Conservation (phyloP, 2,797 vertebrate genomes). For the Catharus ustulatus region DNA sequence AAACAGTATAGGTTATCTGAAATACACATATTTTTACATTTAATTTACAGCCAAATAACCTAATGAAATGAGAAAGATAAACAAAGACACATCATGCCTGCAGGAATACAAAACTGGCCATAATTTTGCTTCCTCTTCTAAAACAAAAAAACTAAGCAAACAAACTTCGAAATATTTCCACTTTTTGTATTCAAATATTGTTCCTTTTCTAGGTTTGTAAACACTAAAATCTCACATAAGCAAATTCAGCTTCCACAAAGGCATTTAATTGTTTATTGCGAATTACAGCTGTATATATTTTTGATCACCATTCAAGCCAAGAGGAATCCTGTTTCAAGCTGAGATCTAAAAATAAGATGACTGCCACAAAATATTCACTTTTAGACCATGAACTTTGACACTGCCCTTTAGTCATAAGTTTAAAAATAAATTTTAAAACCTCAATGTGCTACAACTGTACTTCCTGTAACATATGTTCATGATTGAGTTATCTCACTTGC, state of each 20-base stretch:
- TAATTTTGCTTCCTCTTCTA: not conserved
- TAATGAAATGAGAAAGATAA: not conserved
- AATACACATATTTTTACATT: not conserved
- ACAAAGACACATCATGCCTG: not conserved
- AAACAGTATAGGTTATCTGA: not conserved
- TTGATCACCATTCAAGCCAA: not conserved
- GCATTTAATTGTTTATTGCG: not conserved
- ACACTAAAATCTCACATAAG: not conserved
- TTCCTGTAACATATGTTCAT: slow-evolving; percentile 47
- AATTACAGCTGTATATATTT: not conserved
- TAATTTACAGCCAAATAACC: not conserved
- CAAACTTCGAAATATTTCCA: not conserved
- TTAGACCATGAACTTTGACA: slow-evolving; percentile 9
- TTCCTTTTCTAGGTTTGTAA: slow-evolving; percentile 12
- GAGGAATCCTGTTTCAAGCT: slow-evolving; percentile 1
- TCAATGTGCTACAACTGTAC: not conserved
- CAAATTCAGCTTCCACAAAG: slow-evolving; percentile 12
- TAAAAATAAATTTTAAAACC: not conserved
- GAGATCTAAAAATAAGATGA: slow-evolving; percentile 17
- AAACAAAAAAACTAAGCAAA: not conserved
- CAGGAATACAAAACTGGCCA: not conserved
- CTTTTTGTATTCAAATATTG: not conserved
- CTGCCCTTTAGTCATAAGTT: slow-evolving; percentile 16
- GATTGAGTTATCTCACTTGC: slow-evolving; percentile 11
- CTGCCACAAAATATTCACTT: not conserved